phyloP scores from a whole-genome alignment of 2,113 vertebrate species.

The Vimba vimba region DNA sequence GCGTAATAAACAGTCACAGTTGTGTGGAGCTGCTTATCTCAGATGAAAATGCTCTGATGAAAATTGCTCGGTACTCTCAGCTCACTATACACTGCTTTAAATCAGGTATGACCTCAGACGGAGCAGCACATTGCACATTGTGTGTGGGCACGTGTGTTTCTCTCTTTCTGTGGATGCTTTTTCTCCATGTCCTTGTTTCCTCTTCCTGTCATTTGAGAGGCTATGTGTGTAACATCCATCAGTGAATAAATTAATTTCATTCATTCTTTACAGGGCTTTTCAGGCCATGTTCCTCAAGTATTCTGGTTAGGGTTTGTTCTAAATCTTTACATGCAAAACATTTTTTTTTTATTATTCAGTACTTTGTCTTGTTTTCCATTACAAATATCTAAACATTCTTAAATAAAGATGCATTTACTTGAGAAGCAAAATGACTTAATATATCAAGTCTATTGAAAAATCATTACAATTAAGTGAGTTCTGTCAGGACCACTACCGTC shows the following conservation, averaged over 20 bases:
- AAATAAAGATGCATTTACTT: too few relatives aligned
- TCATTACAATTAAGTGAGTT: too few relatives aligned
- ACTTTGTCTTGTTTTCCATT: too few relatives aligned
- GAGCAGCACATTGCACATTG: slow-evolving; percentile 53
- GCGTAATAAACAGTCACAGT: slow-evolving; percentile 40
- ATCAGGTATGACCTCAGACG: slow-evolving; percentile 67
- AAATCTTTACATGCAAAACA: not conserved
- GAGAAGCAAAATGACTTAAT: too few relatives aligned
- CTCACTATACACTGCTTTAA: slow-evolving; percentile 55
- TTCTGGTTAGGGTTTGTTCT: not conserved
- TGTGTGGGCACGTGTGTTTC: not conserved
- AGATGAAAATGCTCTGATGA: slow-evolving; percentile 64
- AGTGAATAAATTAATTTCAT: not conserved
- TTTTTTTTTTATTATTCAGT: too few relatives aligned
- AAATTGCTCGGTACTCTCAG: slow-evolving; percentile 64
- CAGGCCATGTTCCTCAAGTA: not conserved
- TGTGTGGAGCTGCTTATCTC: slow-evolving; percentile 24
- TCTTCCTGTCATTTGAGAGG: not conserved
- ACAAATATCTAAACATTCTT: too few relatives aligned
- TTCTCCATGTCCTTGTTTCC: not conserved
- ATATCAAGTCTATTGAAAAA: too few relatives aligned
- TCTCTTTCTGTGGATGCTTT: not conserved
- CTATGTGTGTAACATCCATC: not conserved
- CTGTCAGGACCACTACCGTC: too few relatives aligned
- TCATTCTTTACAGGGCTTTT: not conserved